Evolutionary conservation across 2,797 vertebrate genomes (phyloP).

Genomic region (Spinus pinus): DNA sequence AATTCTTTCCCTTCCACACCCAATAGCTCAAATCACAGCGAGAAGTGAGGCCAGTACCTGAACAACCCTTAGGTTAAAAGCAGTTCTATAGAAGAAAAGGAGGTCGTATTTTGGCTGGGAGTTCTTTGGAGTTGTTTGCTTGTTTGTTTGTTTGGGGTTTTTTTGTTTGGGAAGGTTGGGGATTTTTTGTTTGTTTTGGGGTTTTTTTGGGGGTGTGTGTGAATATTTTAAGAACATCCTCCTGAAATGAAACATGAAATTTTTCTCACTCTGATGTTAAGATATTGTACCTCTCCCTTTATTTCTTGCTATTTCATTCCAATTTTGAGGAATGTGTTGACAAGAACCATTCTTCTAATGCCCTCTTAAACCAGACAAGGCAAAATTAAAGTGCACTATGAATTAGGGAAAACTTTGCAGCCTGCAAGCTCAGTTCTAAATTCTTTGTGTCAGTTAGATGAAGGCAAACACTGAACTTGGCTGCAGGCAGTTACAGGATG

Average conservation of each 20-base stretch:
- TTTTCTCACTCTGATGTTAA: background rate
- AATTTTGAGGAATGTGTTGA: background rate
- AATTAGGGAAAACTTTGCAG: background rate
- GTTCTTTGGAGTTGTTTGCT: background rate
- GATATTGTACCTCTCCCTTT: background rate
- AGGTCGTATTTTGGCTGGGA: background rate
- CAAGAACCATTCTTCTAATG: background rate
- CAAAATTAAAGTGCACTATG: background rate
- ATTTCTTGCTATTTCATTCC: background rate
- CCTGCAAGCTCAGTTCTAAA: background rate
- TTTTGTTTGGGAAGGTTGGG: background rate
- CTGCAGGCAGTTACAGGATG: background rate
- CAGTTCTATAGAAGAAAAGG: background rate
- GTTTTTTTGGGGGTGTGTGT: background rate
- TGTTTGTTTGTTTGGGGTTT: background rate
- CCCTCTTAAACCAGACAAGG: background rate
- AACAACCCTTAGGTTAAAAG: background rate
- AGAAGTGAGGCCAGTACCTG: background rate
- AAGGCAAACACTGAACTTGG: background rate
- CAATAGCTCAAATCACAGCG: background rate
- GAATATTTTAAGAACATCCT: background rate
- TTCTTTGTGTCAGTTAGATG: accelerated
- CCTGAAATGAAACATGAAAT: background rate
- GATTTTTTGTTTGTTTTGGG: background rate
- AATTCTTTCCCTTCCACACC: background rate